Conservation (phyloP, 2,113 vertebrate genomes). For the Poicephalus meyeri region DNA sequence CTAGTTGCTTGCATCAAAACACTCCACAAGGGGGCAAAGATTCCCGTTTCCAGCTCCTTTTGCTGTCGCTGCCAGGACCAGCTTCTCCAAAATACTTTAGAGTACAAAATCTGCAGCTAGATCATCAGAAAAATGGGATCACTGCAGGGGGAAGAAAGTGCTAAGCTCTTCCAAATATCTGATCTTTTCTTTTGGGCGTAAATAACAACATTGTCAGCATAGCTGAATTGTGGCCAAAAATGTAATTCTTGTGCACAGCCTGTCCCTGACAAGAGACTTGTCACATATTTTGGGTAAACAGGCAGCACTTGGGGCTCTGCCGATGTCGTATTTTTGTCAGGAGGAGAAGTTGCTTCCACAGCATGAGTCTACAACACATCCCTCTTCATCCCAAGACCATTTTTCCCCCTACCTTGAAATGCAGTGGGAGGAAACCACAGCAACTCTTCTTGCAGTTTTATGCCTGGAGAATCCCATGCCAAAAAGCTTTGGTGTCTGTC, state of each 20-base stretch:
- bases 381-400: neutral
- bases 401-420: neutral
- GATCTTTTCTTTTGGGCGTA: neutral
- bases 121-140: neutral
- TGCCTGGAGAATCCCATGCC: neutral
- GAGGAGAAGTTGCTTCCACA: neutral
- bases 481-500: neutral
- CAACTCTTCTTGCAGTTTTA: neutral
- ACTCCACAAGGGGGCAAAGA: slow-evolving; percentile 57
- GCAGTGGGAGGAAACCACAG: neutral
- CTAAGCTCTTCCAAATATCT: neutral
- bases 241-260: neutral
- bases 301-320: neutral
- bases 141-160: neutral
- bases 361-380: neutral
- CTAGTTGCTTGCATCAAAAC: slow-evolving; percentile 8
- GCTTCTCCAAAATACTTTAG: slow-evolving; percentile 3
- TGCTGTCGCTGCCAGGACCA: neutral
- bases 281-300: neutral
- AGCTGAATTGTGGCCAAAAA: neutral
- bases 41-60: neutral
- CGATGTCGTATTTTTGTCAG: neutral
- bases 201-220: slow-evolving; percentile 1
- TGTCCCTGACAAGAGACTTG: neutral
- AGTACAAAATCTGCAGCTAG: neutral